phyloP scores from a whole-genome alignment of 2,113 vertebrate species.

The Pongo pygmaeus region DNA sequence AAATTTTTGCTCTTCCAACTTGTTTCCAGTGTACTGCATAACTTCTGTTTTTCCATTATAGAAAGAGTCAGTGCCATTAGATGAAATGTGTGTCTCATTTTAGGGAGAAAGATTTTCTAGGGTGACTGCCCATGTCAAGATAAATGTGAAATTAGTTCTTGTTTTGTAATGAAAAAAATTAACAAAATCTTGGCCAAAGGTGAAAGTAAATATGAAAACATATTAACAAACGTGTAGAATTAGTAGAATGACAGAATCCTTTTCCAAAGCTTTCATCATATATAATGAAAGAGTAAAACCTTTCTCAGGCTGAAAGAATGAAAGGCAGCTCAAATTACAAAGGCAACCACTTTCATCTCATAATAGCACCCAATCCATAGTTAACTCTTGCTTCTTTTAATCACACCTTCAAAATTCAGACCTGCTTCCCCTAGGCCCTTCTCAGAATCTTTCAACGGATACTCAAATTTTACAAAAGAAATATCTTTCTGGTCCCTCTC shows the following conservation, averaged over 20 bases:
- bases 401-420: background rate
- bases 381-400: background rate
- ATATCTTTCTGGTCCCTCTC: background rate
- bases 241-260: background rate
- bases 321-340: background rate
- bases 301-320: background rate
- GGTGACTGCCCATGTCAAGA: background rate
- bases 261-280: background rate
- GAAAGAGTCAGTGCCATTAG: background rate
- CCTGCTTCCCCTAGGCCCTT: background rate
- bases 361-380: background rate
- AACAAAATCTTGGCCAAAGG: too few relatives aligned
- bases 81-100: background rate
- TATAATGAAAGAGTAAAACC: background rate
- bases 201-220: background rate
- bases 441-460: background rate
- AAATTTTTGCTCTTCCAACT: background rate
- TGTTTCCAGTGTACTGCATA: background rate
- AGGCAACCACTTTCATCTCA: background rate
- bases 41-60: background rate
- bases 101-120: background rate
- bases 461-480: background rate
- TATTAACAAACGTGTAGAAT: background rate
- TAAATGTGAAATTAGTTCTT: background rate
- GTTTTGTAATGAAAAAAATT: background rate